Base-by-base conservation (phyloP, 2,888 invertebrate genomes). In the Caenorhabditis wallacei region DNA sequence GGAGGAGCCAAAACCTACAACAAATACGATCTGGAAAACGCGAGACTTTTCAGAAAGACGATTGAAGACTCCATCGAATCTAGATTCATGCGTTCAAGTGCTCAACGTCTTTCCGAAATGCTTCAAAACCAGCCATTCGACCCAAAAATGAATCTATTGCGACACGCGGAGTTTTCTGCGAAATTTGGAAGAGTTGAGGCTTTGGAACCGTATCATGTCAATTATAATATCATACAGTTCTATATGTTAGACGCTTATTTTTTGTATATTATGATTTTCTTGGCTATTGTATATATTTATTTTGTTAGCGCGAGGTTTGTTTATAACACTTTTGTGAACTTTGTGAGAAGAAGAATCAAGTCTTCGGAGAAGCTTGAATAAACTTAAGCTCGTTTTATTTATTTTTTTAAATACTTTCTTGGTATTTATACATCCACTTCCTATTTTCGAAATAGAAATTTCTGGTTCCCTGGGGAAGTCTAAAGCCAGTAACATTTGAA, bases 1-100 rank as follows among this genome's bases (percentile, higher is more conserved):
- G 78, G 80, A 22, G 66, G 72, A 1, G 85, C 82, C 1, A 53
- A 71, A n/a, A 40, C 74, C 13, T 64, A 84, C 57, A 53, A 63
- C 43, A 74, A 74, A 22, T 64, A 74, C 48, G 64, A 64, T 1
- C 30, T 74, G 35, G 56, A 16, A 26, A 2, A 64, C 8, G 22
- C 64, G 4, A n/a, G 51, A 22, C 57, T 51, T 26, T 20, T 74
- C 10, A 66, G 54, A 3, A 18, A 43, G 22, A 30, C 74, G 0
- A 35, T 74, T 4, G 22, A 37, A 10, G 74, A 74, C 30, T 54
- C 46, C 0, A 37, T 74, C n/a, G n/a, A n/a, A n/a, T n/a, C n/a
- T n/a, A n/a, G n/a, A n/a, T n/a, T n/a, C n/a, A n/a, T n/a, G n/a
- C n/a, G n/a, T 35, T 66, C 54, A 13, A 37, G 22, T 4, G 68